Percentiles rank a stretch among this genome's conserved stretches.
Conservation (phyloP, 2,113 vertebrate species). For the Sphaerodactylus townsendi region DNA sequence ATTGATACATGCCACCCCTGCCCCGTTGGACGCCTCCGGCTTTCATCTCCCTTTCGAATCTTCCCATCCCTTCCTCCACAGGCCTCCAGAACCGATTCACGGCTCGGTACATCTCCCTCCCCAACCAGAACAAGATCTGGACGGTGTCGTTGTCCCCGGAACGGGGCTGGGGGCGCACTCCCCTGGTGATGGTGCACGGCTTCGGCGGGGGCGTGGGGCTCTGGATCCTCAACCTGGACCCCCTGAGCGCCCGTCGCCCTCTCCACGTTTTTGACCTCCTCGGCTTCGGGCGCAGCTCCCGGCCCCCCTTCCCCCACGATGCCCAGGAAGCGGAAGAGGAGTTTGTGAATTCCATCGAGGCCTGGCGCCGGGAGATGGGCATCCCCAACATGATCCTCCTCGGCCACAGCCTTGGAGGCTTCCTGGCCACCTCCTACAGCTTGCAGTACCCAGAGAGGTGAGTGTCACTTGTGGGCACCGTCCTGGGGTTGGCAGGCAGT, state of each 20-base stretch:
- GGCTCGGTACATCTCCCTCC: slow-evolving; percentile 86
- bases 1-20: no score
- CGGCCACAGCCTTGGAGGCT: slow-evolving; percentile 84
- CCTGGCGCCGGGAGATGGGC: slow-evolving; percentile 80
- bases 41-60: background rate
- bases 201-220: slow-evolving; percentile 90
- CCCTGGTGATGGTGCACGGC: slow-evolving; percentile 90
- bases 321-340: slow-evolving; percentile 83
- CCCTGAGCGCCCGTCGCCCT: slow-evolving; percentile 73
- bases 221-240: slow-evolving; percentile 88
- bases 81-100: slow-evolving; percentile 86
- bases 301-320: slow-evolving; percentile 81
- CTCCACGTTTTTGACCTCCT: slow-evolving; percentile 86
- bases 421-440: slow-evolving; percentile 82
- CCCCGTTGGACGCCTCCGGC: no score
- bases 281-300: slow-evolving; percentile 88
- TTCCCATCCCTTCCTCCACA: slow-evolving; percentile 41
- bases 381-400: slow-evolving; percentile 83
- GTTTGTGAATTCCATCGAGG: slow-evolving; percentile 85
- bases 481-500: no score
- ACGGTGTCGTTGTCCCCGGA: slow-evolving; percentile 83
- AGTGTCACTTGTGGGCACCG: background rate
- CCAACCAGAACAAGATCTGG: slow-evolving; percentile 86
- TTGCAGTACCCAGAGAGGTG: slow-evolving; percentile 86
- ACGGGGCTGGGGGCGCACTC: slow-evolving; percentile 70